A percentile compares a stretch with the other conserved stretches of the same genome.
Conservation (phyloP, 30 jellyfish, hydroid and myxozoan species). For the Chrysaora quinquecirrha region DNA sequence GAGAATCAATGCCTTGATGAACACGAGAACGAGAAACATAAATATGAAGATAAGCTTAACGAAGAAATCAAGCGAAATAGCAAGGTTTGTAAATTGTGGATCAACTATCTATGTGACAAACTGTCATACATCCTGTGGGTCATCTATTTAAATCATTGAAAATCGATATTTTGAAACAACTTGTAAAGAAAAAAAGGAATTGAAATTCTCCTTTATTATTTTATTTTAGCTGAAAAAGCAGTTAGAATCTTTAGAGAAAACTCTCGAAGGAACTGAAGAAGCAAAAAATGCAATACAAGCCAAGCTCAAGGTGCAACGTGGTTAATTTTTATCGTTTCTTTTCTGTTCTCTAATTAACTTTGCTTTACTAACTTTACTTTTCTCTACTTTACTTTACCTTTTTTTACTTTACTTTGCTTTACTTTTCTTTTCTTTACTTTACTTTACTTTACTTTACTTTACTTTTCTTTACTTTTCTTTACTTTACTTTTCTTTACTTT, state of each 20-base stretch:
- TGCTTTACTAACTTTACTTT: no score
- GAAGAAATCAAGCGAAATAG: slow-evolving; percentile 9
- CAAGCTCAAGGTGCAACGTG: slow-evolving; percentile 12
- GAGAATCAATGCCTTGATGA: slow-evolving; percentile 8
- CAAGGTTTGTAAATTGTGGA: slow-evolving; percentile 8
- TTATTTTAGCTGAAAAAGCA: slow-evolving; percentile 10
- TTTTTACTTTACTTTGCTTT: no score
- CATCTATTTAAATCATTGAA: no score
- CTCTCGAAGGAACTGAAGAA: neutral
- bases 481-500: no score
- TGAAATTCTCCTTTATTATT: no score
- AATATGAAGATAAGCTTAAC: slow-evolving; percentile 11
- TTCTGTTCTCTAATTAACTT: neutral
- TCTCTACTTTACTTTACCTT: no score
- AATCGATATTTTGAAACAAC: no score
- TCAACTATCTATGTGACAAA: neutral
- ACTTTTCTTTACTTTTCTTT: no score
- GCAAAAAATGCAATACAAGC: neutral
- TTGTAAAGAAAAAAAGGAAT: no score
- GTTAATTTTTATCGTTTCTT: neutral
- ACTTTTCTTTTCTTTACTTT: no score
- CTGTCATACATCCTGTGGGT: neutral
- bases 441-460: no score
- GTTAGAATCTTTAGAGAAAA: neutral
- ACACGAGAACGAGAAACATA: slow-evolving; percentile 24